phyloP scores from a whole-genome alignment of 2,888 invertebrate genomes.

The Leucoptera coffeella region DNA sequence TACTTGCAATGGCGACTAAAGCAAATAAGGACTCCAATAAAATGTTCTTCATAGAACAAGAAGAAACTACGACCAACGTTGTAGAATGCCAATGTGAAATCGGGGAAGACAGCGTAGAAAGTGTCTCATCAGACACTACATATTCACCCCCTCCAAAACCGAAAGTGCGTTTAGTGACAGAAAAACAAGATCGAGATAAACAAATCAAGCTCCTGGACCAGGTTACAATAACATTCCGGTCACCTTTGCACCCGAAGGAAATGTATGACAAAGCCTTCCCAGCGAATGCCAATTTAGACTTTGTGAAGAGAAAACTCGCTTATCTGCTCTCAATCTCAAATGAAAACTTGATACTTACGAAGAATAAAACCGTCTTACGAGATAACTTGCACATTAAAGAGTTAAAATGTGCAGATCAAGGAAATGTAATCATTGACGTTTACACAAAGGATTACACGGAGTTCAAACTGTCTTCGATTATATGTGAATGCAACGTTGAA shows the following conservation, averaged over 20 bases:
- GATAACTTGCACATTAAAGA: slow-evolving; percentile 28
- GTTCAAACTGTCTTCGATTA: slow-evolving; percentile 24
- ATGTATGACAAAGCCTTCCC: slow-evolving; percentile 39
- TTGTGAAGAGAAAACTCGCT: slow-evolving; percentile 34
- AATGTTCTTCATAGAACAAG: too few relatives aligned
- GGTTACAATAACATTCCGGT: slow-evolving; percentile 29
- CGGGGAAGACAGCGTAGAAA: slow-evolving; percentile 36
- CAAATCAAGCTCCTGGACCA: too few relatives aligned
- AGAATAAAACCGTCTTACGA: slow-evolving; percentile 34
- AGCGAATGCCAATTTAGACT: slow-evolving; percentile 29
- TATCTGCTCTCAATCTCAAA: slow-evolving; percentile 30
- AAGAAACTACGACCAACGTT: too few relatives aligned
- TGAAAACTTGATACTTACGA: slow-evolving; percentile 28
- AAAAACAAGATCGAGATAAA: too few relatives aligned
- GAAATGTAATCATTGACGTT: slow-evolving; percentile 33
- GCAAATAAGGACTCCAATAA: too few relatives aligned
- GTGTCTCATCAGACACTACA: slow-evolving; percentile 37
- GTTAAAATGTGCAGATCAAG: slow-evolving; percentile 26
- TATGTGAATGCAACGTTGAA: too few relatives aligned
- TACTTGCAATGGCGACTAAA: too few relatives aligned
- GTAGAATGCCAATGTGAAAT: slow-evolving; percentile 34
- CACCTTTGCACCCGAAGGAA: slow-evolving; percentile 28
- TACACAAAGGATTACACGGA: slow-evolving; percentile 35
- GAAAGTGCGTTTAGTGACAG: too few relatives aligned
- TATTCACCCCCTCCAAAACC: too few relatives aligned